Evolutionary conservation across 2,797 vertebrate genomes (phyloP), one percentile per base, ranked within the genome.

Genomic region (Notolabrus celidotus): DNA sequence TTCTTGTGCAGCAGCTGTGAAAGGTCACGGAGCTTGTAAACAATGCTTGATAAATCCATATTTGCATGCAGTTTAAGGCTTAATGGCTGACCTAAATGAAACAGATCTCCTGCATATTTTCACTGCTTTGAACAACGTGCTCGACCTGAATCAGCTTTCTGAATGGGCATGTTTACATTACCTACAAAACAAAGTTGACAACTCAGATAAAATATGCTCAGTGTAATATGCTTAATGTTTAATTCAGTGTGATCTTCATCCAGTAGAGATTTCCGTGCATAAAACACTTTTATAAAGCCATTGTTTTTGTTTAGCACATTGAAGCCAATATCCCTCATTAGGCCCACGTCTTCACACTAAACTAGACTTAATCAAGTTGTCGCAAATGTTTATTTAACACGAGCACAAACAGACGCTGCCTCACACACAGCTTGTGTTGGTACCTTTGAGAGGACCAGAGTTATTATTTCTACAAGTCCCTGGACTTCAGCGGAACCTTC

Each of bases 351-450:
- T 74, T 67, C 80, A 33, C 71, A 41, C 57, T 82, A 81, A 89
- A 85, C 70, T 70, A 62, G 62, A 77, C 50, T 71, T 86, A 86
- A 91, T 91, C 79, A 84, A 77, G 74, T 82, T 74, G 71, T 75
- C 73, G 27, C 31, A 43, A 38, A 77, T 70, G 71, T 85, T 85
- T 80, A 81, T 61, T 46, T 33, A 77, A 58, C 51, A 77, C 62
- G n/a, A 75, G 69, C 64, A 60, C 62, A 83, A 58, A 56, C 73
- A 84, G 67, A 65, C 47, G n/a, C 56, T 22, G 31, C 29, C 62
- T 72, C 58, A 42, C 38, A 73, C 67, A 34, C 60, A 7, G 43
- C 29, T 59, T 58, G 12, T 43, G 67, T 74, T 29, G 47, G 22
- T 46, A 47, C n/a, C 36, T 34, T 65, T 59, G 10, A 36, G 22